Evolutionary conservation across 2,888 invertebrate genomes (phyloP).

Genomic region (Calameuta pallipes): DNA sequence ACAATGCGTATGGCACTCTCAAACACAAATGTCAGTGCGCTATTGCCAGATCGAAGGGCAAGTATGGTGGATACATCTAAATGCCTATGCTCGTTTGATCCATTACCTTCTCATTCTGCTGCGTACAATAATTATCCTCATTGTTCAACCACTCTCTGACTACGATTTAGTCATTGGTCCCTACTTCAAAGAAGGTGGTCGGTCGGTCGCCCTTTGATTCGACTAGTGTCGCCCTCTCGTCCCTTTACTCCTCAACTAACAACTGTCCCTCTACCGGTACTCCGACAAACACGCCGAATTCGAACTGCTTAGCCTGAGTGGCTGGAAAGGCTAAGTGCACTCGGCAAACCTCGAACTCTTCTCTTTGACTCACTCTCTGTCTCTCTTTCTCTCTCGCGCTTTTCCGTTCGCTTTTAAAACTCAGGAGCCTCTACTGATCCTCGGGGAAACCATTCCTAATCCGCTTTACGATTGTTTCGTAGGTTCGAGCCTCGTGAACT

Average conservation of each 20-base stretch:
- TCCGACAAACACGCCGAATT: conserved; percentile 16
- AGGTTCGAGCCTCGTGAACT: background rate
- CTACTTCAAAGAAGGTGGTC: background rate
- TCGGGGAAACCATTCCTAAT: background rate
- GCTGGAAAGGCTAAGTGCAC: conserved; percentile 18
- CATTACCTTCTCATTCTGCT: conserved; percentile 29
- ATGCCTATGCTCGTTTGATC: background rate
- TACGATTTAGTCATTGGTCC: background rate
- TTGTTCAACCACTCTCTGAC: conserved; percentile 26
- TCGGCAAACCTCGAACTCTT: conserved; percentile 3
- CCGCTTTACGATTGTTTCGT: background rate
- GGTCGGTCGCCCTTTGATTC: conserved; percentile 1
- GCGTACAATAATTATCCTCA: conserved; percentile 47
- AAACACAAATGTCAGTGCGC: background rate
- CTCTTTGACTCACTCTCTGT: conserved; percentile 8
- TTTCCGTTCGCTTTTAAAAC: background rate
- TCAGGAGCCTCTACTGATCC: background rate
- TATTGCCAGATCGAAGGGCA: background rate
- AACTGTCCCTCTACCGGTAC: conserved; percentile 5
- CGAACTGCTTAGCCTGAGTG: conserved; percentile 21
- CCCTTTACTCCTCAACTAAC: conserved; percentile 10
- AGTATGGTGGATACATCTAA: background rate
- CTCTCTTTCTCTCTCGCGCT: conserved; percentile 4
- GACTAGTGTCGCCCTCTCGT: conserved; percentile 3
- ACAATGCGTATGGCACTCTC: background rate